phyloP scores from a whole-genome alignment of 2,797 vertebrate genomes.

The Epinephelus awoara region DNA sequence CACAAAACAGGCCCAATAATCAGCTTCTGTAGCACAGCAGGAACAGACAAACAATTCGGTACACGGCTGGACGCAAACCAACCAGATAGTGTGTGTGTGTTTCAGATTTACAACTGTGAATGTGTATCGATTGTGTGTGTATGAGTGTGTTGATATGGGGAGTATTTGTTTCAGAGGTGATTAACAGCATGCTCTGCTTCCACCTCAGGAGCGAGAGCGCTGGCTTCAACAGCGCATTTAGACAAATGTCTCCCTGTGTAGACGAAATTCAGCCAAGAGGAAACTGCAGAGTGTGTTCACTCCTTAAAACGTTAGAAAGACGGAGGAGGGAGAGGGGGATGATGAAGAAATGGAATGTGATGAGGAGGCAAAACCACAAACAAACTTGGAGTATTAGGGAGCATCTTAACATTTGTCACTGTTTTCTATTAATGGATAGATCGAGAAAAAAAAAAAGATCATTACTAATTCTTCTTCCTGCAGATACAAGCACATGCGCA shows the following conservation, averaged over 20 bases:
- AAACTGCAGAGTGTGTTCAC: slow-evolving; percentile 24
- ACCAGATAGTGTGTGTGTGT: not conserved
- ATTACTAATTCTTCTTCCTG: not conserved
- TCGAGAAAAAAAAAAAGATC: not conserved
- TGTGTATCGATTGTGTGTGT: slow-evolving; percentile 19
- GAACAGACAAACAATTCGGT: slow-evolving; percentile 22
- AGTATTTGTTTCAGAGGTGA: slow-evolving; percentile 45
- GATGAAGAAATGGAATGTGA: not conserved
- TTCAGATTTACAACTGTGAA: slow-evolving; percentile 21
- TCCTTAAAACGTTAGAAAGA: slow-evolving; percentile 12
- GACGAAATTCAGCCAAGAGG: slow-evolving; percentile 20
- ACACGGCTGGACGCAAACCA: slow-evolving; percentile 24
- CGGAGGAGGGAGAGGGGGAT: not conserved
- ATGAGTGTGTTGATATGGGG: slow-evolving; percentile 1
- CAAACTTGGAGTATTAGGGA: not conserved
- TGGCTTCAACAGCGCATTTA: slow-evolving; percentile 24
- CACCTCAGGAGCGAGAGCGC: slow-evolving; percentile 6
- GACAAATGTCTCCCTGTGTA: slow-evolving; percentile 40
- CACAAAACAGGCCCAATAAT: slow-evolving; percentile 28
- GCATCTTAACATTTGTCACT: not conserved
- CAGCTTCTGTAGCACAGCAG: slow-evolving; percentile 32
- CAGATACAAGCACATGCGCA: not conserved
- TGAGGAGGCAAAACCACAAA: not conserved
- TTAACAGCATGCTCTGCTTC: slow-evolving; percentile 43
- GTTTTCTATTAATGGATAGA: not conserved